phyloP scores from a whole-genome alignment of 2,113 vertebrate species.

The Apteryx mantelli region DNA sequence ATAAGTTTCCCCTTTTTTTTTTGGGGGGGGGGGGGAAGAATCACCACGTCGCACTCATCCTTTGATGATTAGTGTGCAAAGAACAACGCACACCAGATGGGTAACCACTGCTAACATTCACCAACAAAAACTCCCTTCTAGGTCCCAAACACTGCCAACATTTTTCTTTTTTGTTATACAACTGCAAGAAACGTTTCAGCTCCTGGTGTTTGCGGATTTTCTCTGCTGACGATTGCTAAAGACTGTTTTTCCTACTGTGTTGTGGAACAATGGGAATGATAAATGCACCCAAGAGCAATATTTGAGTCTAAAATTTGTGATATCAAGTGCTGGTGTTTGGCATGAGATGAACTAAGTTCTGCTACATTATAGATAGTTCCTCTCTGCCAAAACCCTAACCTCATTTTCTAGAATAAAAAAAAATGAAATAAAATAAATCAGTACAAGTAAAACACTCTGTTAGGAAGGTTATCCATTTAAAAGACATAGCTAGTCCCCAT shows the following conservation, averaged over 20 bases:
- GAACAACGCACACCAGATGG: background rate
- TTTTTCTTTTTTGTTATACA: conserved; percentile 42
- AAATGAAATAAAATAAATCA: background rate
- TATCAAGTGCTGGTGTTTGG: conserved; percentile 33
- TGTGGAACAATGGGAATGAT: conserved; percentile 56
- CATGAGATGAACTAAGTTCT: conserved; percentile 33
- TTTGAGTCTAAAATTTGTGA: background rate
- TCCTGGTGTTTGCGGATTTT: conserved; percentile 29
- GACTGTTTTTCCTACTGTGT: background rate
- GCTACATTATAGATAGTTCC: background rate
- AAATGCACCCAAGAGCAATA: conserved; percentile 30
- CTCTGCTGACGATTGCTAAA: conserved; percentile 13
- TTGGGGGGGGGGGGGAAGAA: background rate
- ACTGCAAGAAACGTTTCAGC: conserved; percentile 13
- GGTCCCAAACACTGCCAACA: background rate
- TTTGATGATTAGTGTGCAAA: background rate
- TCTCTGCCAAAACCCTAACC: conserved; percentile 23
- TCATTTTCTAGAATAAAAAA: background rate
- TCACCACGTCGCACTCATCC: background rate
- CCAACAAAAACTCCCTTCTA: background rate
- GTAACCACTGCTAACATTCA: background rate
- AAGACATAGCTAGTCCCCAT: background rate
- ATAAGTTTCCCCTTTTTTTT: background rate
- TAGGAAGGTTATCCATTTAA: background rate
- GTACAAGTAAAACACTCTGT: background rate